These are phyloP conservation scores for Brachylomia viminalis DNA, from an alignment of 2,888 invertebrate species.

Conservation along the genomic window DNA sequence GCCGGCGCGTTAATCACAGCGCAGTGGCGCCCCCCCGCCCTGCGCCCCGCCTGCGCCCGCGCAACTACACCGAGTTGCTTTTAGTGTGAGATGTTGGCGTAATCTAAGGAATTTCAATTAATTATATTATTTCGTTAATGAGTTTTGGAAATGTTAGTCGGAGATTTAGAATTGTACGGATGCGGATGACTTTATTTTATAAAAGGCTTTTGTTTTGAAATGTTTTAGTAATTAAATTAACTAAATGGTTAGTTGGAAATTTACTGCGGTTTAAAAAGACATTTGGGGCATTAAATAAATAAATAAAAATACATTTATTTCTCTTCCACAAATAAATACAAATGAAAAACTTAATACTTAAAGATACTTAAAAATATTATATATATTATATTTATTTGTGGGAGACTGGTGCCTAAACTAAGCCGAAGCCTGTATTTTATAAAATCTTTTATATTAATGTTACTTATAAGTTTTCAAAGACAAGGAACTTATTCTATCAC, in stretches of 20 bases:
- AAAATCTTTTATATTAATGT: neutral
- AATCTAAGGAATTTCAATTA: slow-evolving; percentile 88
- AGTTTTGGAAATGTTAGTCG: slow-evolving; percentile 70
- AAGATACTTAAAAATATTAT: no score
- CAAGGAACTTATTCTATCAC: neutral
- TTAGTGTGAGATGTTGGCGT: slow-evolving; percentile 86
- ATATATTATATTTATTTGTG: no score
- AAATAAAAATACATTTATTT: no score
- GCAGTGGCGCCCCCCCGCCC: slow-evolving; percentile 71
- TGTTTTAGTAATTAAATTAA: slow-evolving; percentile 49
- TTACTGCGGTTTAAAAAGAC: slow-evolving; percentile 9
- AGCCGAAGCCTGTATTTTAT: neutral
- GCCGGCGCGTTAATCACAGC: slow-evolving; percentile 83
- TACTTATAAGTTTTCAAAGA: neutral
- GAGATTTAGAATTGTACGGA: slow-evolving; percentile 69
- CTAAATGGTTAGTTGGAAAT: slow-evolving; percentile 37
- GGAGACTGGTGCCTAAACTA: no score
- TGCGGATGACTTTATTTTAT: slow-evolving; percentile 65
- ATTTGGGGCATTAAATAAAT: no score
- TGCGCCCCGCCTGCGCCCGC: slow-evolving; percentile 61
- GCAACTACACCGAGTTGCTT: slow-evolving; percentile 86
- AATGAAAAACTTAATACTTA: no score
- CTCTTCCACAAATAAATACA: no score
- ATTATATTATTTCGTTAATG: slow-evolving; percentile 80
- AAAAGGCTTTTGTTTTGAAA: slow-evolving; percentile 55